A percentile compares a stretch with the other conserved stretches of the same genome.
Conservation (phyloP, 2,113 vertebrate species). For the Macrotus californicus region DNA sequence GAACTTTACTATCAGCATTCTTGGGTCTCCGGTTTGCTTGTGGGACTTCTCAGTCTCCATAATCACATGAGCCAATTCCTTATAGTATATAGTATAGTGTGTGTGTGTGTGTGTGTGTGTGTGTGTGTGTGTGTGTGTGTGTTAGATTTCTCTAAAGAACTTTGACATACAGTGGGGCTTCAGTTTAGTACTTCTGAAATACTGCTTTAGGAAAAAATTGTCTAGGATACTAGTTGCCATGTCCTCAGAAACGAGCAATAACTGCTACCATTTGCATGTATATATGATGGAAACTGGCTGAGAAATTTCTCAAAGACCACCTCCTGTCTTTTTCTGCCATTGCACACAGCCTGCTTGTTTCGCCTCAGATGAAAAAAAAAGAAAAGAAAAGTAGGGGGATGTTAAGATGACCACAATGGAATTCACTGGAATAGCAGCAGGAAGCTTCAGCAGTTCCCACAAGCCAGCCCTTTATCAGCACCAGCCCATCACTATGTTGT, state of each 20-base stretch:
- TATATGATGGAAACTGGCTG: background rate
- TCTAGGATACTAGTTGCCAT: background rate
- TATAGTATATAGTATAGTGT: too few relatives aligned
- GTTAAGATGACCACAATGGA: slow-evolving; percentile 43
- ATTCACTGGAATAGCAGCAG: background rate
- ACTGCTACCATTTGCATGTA: slow-evolving; percentile 22
- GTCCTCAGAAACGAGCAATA: slow-evolving; percentile 4
- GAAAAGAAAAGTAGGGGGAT: background rate
- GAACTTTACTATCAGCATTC: background rate
- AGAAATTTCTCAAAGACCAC: slow-evolving; percentile 33
- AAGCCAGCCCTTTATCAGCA: slow-evolving; percentile 51
- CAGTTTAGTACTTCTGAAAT: background rate
- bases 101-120: too few relatives aligned
- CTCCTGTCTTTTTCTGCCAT: slow-evolving; percentile 2
- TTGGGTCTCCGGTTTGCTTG: background rate
- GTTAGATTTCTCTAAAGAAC: background rate
- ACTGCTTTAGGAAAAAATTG: background rate
- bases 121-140: too few relatives aligned
- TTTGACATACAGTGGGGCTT: background rate
- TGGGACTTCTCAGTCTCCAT: background rate
- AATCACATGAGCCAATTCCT: background rate
- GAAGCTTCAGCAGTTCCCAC: slow-evolving; percentile 54
- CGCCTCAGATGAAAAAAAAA: background rate
- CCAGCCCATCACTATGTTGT: slow-evolving; percentile 8
- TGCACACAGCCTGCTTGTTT: background rate